Evolutionary conservation across 2,888 invertebrate species (phyloP), one percentile per base, ranked within the genome.

Genomic region (Brachyptera risi): DNA sequence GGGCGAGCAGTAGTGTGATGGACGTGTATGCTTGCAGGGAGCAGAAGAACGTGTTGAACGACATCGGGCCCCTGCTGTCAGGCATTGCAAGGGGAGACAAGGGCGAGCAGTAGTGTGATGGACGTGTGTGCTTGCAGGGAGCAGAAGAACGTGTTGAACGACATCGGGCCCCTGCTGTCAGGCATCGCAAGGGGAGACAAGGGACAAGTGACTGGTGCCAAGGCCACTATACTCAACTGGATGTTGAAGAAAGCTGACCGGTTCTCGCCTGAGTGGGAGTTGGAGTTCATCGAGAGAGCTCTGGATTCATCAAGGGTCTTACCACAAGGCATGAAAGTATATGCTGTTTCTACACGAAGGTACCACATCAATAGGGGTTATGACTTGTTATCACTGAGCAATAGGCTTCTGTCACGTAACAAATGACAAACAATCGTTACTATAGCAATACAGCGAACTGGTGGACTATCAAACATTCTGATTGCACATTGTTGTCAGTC

Each of bases 191-290:
- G 69, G 59, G 71, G 73, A 56, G 64, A 64, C 17, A 67, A 63
- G 3, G 72, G 72, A 2, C 65, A 65, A 13, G 67, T 74, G 3
- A 65, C 65, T 11, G 66, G 73, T 15, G 75, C 73, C 2, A 70
- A 69, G 15, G 74, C 74, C 11, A 74, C 74, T 1, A 70, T 75
- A 51, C 47, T 74, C 9, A 70, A 72, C 59, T 75, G 72, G 72
- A 69, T 74, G 66, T 67, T 74, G 51, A 74, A 72, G 63, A 65
- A 67, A 50, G 65, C 63, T 26, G 59, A 64, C 35, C 51, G 50
- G 13, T 27, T 23, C 51, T 67, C 73, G 1, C 62, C 67, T 0
- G 71, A 71, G 3, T 75, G 74, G 74, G 75, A 75, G 58, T 40
- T 65, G 37, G 67, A 67, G 35, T 68, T 68, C 49, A 66, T 68